These are phyloP conservation scores for Muntiacus muntjak DNA, from an alignment of 2,113 vertebrate species.

Conservation along the genomic window DNA sequence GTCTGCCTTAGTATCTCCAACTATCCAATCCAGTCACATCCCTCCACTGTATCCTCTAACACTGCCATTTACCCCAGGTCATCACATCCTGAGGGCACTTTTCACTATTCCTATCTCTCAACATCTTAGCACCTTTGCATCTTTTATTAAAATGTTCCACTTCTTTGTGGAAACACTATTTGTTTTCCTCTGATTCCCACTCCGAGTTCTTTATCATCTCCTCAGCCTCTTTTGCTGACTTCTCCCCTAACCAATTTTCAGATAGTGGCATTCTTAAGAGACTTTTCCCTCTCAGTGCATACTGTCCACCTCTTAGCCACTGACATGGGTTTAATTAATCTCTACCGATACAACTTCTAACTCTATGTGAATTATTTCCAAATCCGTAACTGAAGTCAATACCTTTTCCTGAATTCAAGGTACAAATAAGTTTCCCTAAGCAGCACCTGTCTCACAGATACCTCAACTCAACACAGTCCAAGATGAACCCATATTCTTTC, in stretches of 20 bases:
- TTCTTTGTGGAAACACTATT: neutral
- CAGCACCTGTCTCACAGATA: neutral
- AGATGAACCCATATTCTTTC: neutral
- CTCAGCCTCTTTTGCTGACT: neutral
- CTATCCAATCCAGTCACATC: neutral
- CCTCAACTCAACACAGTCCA: neutral
- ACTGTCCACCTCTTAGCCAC: neutral
- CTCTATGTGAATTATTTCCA: neutral
- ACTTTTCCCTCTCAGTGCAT: neutral
- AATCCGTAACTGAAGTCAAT: neutral
- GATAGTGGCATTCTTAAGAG: neutral
- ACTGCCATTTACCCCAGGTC: neutral
- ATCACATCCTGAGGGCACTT: neutral
- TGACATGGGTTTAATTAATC: neutral
- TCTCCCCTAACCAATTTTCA: neutral
- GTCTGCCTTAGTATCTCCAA: neutral
- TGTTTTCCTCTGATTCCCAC: neutral
- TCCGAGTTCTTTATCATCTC: neutral
- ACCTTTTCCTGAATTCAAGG: neutral
- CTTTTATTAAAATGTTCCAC: neutral
- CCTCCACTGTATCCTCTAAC: neutral
- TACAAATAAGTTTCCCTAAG: neutral
- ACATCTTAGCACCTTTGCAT: neutral
- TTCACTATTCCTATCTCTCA: neutral
- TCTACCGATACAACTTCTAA: neutral